Evolutionary conservation across 2,113 vertebrate genomes (phyloP).

Genomic region (Vulpes lagopus): DNA sequence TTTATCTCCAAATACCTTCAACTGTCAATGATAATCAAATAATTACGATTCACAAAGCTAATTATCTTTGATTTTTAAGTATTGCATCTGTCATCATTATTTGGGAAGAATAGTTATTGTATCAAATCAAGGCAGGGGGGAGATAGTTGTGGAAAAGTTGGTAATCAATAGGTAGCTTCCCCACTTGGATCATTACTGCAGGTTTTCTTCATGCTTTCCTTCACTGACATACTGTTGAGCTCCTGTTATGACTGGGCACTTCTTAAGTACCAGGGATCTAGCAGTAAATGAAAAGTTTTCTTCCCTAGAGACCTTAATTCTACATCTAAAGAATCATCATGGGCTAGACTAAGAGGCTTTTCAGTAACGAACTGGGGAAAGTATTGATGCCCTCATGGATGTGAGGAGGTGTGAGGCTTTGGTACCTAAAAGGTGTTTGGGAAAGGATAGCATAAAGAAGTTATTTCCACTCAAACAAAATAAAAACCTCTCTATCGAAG

Average conservation of each 20-base stretch:
- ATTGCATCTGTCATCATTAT: neutral
- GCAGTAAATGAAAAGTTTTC: neutral
- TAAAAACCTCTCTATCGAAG: neutral
- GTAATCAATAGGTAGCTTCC: neutral
- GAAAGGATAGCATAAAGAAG: neutral
- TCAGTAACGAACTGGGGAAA: neutral
- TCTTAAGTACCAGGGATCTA: neutral
- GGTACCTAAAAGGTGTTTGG: neutral
- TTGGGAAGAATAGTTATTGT: neutral
- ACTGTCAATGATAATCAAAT: neutral
- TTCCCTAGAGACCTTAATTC: neutral
- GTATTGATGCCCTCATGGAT: neutral
- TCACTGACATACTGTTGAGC: neutral
- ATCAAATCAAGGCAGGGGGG: neutral
- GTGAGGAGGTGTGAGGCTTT: neutral
- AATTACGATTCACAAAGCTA: neutral
- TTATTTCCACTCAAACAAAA: neutral
- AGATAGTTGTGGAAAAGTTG: neutral
- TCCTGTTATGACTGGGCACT: neutral
- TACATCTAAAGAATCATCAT: neutral
- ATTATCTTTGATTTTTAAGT: conserved; percentile 44
- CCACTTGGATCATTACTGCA: neutral
- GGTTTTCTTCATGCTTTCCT: neutral
- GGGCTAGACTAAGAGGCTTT: neutral
- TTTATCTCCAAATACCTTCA: neutral